Base-by-base conservation (phyloP, 1,140 invertebrate genomes). In the Agrypnia vestita region DNA sequence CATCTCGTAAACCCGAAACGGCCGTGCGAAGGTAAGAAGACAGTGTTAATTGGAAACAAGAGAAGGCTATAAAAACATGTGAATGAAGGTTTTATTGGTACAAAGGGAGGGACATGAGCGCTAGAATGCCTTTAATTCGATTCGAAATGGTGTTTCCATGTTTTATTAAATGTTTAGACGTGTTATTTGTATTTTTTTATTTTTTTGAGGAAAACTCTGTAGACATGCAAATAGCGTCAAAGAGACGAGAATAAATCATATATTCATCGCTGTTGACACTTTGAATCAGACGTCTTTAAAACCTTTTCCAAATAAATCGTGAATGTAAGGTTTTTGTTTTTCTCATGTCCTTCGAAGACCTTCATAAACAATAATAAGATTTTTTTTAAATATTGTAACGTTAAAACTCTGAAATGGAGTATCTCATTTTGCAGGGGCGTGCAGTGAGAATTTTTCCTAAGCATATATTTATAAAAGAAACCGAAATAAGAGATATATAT, bases 41-140 rank as follows among this genome's bases (percentile, higher is more conserved):
- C 74, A 51, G 76, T 76, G 82, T 83, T 83, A 83, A 80, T 83
- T 83, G 82, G 53, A 55, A 59, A 55, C 71, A 74, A 56, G 53
- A 56, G 71, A 17, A 79, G 69, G 73, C 78, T 17, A 79, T 78
- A 79, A 82, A 82, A 53, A 71, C 46, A 72, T 51, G 49, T 80
- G 82, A 83, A 83, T 83, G 76, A 80, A 73, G 73, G 17, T 75
- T 79, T 78, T 77, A 61, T 69, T 49, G 64, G 11, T 51, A 77
- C 75, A 77, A 67, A 62, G 49, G 35, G 46, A 74, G 6, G 21
- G 51, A 74, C 71, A 74, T 17, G 25, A 72, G 9, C 69, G 46
- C 13, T 55, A 47, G 49, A 73, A 74, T 55, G 51, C 19, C 8
- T 74, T 59, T 74, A 74, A 74, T 74, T 74, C 44, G 53, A 74